These are phyloP conservation scores for Andrena marginata DNA, from an alignment of 2,888 invertebrate species.

Conservation along the genomic window DNA sequence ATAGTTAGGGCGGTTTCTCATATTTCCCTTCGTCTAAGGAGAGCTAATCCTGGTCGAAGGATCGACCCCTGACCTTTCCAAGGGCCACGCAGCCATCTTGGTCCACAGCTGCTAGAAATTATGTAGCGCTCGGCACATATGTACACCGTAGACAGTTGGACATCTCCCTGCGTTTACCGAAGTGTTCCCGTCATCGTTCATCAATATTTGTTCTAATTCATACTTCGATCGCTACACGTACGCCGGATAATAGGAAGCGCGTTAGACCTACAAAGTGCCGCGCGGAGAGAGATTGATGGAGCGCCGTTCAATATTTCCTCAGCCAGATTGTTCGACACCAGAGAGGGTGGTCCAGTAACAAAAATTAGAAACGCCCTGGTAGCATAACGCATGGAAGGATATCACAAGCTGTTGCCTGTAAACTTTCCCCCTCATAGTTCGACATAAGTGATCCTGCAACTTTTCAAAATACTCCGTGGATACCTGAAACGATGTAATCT, in stretches of 20 bases:
- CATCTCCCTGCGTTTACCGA: neutral
- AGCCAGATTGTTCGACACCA: neutral
- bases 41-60: neutral
- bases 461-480: no score
- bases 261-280: conserved; percentile 26
- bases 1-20: conserved; percentile 24
- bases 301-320: conserved; percentile 3
- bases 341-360: neutral
- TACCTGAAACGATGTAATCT: no score
- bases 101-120: neutral
- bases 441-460: no score
- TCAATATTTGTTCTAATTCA: conserved; percentile 44
- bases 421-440: no score
- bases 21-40: neutral
- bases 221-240: conserved; percentile 13
- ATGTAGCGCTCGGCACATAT: neutral
- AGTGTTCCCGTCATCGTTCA: conserved; percentile 26
- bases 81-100: neutral
- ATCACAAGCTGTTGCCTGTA: no score
- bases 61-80: neutral
- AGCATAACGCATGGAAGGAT: no score
- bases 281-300: conserved; percentile 19
- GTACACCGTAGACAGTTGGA: neutral
- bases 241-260: conserved; percentile 2
- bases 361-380: conserved; percentile 10